Percentiles rank a stretch among this genome's conserved stretches.
Conservation (phyloP, 2,888 invertebrate species). For the Mycogona germanica region DNA sequence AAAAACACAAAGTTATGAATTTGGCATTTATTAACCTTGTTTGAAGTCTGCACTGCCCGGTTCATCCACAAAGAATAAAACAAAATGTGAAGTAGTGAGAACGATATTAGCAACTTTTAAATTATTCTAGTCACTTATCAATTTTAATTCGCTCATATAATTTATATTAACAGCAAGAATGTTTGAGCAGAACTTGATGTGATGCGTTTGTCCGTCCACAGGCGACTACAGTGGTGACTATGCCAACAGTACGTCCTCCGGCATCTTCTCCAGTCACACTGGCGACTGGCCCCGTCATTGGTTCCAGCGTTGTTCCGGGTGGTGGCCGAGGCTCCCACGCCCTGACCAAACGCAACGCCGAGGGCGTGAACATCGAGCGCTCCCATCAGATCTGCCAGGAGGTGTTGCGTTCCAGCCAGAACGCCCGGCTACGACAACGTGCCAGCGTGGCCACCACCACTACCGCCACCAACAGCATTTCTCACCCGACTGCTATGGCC, state of each 20-base stretch:
- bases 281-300: neutral
- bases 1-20: too few relatives aligned
- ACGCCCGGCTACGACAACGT: too few relatives aligned
- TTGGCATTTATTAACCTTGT: too few relatives aligned
- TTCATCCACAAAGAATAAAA: too few relatives aligned
- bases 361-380: conserved; percentile 68
- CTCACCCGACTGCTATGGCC: conserved; percentile 52
- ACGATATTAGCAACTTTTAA: too few relatives aligned
- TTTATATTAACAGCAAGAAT: too few relatives aligned
- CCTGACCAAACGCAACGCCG: conserved; percentile 11
- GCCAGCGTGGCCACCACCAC: conserved; percentile 52
- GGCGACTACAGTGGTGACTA: neutral
- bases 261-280: neutral
- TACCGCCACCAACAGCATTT: conserved; percentile 76
- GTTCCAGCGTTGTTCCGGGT: neutral
- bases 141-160: too few relatives aligned
- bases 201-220: too few relatives aligned
- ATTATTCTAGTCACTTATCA: too few relatives aligned
- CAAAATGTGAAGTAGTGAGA: too few relatives aligned
- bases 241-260: neutral
- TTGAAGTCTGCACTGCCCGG: too few relatives aligned
- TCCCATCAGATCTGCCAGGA: conserved; percentile 76
- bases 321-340: neutral
- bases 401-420: conserved; percentile 83
- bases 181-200: too few relatives aligned